phyloP scores from a whole-genome alignment of 2,797 vertebrate genomes.

The Lates japonicus region DNA sequence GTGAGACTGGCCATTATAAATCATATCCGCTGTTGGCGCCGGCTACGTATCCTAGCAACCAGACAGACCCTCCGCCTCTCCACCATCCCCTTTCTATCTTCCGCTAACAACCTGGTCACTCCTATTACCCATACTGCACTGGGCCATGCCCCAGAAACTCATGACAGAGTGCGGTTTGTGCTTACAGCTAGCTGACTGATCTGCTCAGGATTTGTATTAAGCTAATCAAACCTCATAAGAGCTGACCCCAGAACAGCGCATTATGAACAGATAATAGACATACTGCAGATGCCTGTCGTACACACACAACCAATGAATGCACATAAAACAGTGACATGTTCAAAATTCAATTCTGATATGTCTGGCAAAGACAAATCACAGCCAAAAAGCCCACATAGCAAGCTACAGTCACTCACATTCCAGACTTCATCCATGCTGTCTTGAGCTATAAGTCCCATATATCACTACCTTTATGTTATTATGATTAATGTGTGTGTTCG shows the following conservation, averaged over 20 bases:
- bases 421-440: not conserved
- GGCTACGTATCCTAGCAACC: slow-evolving; percentile 84
- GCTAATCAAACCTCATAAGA: slow-evolving; percentile 28
- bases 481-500: not conserved
- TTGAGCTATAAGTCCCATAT: not conserved
- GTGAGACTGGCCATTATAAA: slow-evolving; percentile 85
- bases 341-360: not conserved
- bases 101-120: slow-evolving; percentile 75
- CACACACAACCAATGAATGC: not conserved
- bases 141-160: slow-evolving; percentile 71
- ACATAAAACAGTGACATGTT: not conserved
- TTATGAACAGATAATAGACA: not conserved
- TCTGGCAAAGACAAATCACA: not conserved
- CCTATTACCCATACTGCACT: slow-evolving; percentile 80
- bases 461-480: not conserved
- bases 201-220: slow-evolving; percentile 13
- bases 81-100: slow-evolving; percentile 74
- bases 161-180: slow-evolving; percentile 44
- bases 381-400: not conserved
- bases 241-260: slow-evolving; percentile 38
- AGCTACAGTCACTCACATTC: not conserved
- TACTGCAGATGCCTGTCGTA: slow-evolving; percentile 1
- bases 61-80: slow-evolving; percentile 79
- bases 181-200: slow-evolving; percentile 45
- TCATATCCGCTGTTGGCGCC: slow-evolving; percentile 85